phyloP scores from a whole-genome alignment of 2,888 invertebrate species.

The Teleiodes luculella region DNA sequence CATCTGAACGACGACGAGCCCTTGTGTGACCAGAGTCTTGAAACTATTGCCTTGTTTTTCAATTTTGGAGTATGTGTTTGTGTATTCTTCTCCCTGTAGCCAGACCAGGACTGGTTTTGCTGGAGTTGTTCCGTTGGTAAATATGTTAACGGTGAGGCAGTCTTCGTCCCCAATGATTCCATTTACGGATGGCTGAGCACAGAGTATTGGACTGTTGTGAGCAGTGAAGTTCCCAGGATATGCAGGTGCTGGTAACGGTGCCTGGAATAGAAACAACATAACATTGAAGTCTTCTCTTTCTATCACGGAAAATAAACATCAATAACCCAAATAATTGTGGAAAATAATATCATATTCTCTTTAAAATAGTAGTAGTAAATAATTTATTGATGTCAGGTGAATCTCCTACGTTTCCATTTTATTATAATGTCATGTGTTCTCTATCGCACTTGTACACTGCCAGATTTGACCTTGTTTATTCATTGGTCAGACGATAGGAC shows the following conservation, averaged over 20 bases:
- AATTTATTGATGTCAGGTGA: too few relatives aligned
- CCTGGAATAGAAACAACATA: conserved; percentile 32
- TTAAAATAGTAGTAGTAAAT: too few relatives aligned
- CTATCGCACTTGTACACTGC: not conserved
- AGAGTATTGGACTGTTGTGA: conserved; percentile 31
- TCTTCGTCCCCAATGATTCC: conserved; percentile 61
- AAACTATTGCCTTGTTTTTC: conserved; percentile 48
- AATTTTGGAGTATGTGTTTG: conserved; percentile 29
- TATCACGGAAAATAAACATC: too few relatives aligned
- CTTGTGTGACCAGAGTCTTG: conserved; percentile 80
- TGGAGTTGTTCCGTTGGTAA: conserved; percentile 46
- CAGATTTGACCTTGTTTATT: not conserved
- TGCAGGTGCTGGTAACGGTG: conserved; percentile 33
- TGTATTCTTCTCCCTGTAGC: conserved; percentile 59
- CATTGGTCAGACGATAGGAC: not conserved
- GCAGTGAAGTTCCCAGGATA: conserved; percentile 41
- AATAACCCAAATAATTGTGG: too few relatives aligned
- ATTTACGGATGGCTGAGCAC: conserved; percentile 49
- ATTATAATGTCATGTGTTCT: too few relatives aligned
- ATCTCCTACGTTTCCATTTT: too few relatives aligned
- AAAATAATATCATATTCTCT: too few relatives aligned
- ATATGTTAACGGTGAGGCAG: conserved; percentile 57
- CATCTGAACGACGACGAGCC: conserved; percentile 81
- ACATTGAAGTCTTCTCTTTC: too few relatives aligned
- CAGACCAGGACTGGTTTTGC: conserved; percentile 61